Conservation (phyloP, 2,797 vertebrate genomes). For the Cuculus canorus region DNA sequence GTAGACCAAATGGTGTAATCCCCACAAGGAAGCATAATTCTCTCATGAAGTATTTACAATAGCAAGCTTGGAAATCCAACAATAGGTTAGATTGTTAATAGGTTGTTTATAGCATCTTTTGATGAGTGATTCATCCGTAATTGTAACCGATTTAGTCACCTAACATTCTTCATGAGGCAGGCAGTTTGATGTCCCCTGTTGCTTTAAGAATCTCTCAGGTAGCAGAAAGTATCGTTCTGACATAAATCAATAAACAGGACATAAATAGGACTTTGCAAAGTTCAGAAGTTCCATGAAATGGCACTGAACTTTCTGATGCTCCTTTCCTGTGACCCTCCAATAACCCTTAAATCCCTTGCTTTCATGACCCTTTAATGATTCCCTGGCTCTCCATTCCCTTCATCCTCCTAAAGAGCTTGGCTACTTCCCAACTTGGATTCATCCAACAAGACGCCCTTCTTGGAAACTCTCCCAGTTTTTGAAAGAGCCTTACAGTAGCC, state of each 20-base stretch:
- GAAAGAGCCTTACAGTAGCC: slow-evolving; percentile 2
- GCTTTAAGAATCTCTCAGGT: slow-evolving; percentile 44
- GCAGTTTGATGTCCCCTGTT: neutral
- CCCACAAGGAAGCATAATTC: slow-evolving; percentile 64
- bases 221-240: neutral
- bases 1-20: slow-evolving; percentile 55
- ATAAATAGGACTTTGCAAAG: slow-evolving; percentile 10
- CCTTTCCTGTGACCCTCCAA: slow-evolving; percentile 19
- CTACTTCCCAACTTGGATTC: slow-evolving; percentile 16
- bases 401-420: slow-evolving; percentile 37
- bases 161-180: slow-evolving; percentile 23
- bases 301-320: slow-evolving; percentile 34
- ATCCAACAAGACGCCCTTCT: neutral
- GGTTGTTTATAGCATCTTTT: slow-evolving; percentile 61
- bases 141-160: slow-evolving; percentile 44
- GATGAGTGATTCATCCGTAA: slow-evolving; percentile 58
- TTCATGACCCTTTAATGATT: slow-evolving; percentile 40
- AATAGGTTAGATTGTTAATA: slow-evolving; percentile 63
- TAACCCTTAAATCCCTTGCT: slow-evolving; percentile 38
- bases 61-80: slow-evolving; percentile 60
- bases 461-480: slow-evolving; percentile 45
- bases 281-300: slow-evolving; percentile 38
- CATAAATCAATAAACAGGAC: slow-evolving; percentile 3
- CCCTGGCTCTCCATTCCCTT: slow-evolving; percentile 24
- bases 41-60: slow-evolving; percentile 64